These are phyloP conservation scores for Xyliphius kryptos DNA, from an alignment of 2,113 vertebrate genomes.

Conservation along the genomic window DNA sequence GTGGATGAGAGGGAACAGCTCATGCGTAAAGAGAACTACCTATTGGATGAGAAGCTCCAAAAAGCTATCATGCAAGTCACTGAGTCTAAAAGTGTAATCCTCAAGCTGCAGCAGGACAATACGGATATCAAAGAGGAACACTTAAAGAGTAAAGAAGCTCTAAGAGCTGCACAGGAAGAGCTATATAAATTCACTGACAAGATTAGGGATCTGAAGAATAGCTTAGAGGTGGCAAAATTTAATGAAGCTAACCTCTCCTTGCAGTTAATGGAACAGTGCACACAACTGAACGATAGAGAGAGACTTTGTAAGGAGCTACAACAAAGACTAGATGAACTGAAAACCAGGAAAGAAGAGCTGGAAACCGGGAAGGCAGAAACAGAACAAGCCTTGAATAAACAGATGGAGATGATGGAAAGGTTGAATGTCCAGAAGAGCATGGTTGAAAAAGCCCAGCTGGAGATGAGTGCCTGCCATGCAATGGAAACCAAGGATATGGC, in stretches of 20 bases:
- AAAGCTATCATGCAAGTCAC: conserved; percentile 59
- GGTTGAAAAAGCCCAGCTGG: conserved; percentile 57
- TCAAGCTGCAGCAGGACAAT: conserved; percentile 66
- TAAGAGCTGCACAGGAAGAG: conserved; percentile 65
- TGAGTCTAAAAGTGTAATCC: conserved; percentile 60
- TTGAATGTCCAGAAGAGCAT: conserved; percentile 57
- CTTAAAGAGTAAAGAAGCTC: conserved; percentile 52
- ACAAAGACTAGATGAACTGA: conserved; percentile 44
- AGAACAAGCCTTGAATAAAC: conserved; percentile 54
- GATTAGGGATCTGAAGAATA: conserved; percentile 68
- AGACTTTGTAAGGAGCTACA: conserved; percentile 57
- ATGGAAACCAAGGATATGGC: conserved; percentile 57
- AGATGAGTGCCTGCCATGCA: conserved; percentile 46
- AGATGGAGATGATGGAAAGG: conserved; percentile 54
- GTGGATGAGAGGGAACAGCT: conserved; percentile 67
- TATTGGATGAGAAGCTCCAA: conserved; percentile 75
- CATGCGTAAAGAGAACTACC: conserved; percentile 63
- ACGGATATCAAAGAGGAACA: conserved; percentile 71
- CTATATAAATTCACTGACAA: conserved; percentile 67
- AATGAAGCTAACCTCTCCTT: conserved; percentile 64
- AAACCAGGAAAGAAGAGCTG: conserved; percentile 38
- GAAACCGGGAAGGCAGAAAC: conserved; percentile 56
- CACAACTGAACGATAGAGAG: conserved; percentile 59
- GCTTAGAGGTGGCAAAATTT: conserved; percentile 59
- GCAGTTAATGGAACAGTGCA: conserved; percentile 62